A percentile compares a stretch with the other conserved stretches of the same genome.
Conservation (phyloP, 1,140 invertebrate species). For the Drosophila quadrilineata region DNA sequence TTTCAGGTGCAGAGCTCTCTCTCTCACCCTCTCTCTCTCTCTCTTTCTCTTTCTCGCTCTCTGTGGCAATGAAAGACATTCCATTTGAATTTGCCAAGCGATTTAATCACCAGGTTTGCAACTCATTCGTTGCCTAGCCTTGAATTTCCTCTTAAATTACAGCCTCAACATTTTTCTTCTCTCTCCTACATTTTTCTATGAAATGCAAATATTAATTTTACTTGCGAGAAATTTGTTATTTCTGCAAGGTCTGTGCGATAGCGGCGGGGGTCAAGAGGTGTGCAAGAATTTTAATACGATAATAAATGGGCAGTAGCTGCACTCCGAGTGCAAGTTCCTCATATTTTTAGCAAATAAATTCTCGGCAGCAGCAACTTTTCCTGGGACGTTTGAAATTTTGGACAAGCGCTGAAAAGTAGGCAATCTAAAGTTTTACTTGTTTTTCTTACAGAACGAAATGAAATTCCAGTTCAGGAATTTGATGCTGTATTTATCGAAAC, state of each 20-base stretch:
- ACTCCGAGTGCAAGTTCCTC: constrained; percentile 20
- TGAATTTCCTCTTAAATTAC: no score
- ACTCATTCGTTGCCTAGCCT: no score
- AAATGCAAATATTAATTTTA: constrained; percentile 79
- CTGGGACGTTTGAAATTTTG: constrained; percentile 38
- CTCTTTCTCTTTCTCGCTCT: background rate
- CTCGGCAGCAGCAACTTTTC: constrained; percentile 49
- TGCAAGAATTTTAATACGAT: constrained; percentile 69
- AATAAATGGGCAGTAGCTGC: constrained; percentile 50
- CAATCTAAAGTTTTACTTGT: constrained; percentile 14
- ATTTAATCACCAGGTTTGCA: no score
- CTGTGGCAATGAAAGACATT: background rate
- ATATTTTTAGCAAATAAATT: constrained; percentile 60
- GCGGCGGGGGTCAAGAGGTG: background rate
- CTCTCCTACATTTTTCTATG: constrained; percentile 52
- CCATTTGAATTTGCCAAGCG: background rate
- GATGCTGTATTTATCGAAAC: no score
- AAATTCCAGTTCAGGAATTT: constrained; percentile 30
- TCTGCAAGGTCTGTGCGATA: constrained; percentile 61
- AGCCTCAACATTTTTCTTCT: background rate
- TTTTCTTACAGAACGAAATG: constrained; percentile 37
- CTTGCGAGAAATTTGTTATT: constrained; percentile 78
- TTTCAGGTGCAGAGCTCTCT: background rate
- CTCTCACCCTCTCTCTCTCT: no score
- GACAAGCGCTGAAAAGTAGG: constrained; percentile 19